Percentiles rank a stretch among this genome's conserved stretches.
phyloP scores from a whole-genome alignment of 2,888 invertebrate genomes.

The Polydrusus cervinus region DNA sequence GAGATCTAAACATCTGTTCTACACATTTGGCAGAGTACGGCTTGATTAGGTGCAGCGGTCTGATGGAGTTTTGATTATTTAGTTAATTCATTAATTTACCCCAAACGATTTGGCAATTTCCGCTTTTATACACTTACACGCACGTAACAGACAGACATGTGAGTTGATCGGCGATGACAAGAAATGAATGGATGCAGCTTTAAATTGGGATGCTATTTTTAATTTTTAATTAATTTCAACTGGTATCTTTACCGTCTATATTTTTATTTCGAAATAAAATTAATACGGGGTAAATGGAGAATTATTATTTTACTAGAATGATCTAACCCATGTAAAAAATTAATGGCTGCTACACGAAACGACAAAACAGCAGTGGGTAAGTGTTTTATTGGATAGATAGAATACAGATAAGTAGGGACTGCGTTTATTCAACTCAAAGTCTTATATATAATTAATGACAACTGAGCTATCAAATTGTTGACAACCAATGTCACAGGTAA shows the following conservation, averaged over 20 bases:
- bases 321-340: no score
- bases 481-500: no score
- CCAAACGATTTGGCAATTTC: constrained; percentile 66
- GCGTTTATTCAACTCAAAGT: no score
- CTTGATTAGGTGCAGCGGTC: constrained; percentile 64
- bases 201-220: constrained; percentile 28
- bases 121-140: constrained; percentile 56
- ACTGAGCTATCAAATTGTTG: no score
- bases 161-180: constrained; percentile 38
- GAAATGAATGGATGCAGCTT: constrained; percentile 28
- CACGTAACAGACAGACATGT: constrained; percentile 35
- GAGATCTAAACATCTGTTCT: constrained; percentile 69
- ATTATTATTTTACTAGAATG: no score
- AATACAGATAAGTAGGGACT: no score
- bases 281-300: background rate
- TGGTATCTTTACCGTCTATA: background rate
- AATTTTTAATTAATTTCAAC: constrained; percentile 21
- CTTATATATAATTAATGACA: no score
- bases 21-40: constrained; percentile 66
- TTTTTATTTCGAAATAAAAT: background rate
- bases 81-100: constrained; percentile 68
- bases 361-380: no score
- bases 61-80: constrained; percentile 65
- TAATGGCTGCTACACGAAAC: no score
- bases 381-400: no score